Evolutionary conservation across 2,113 vertebrate species (phyloP), one percentile per base, ranked within the genome.

Genomic region (Pituophis catenifer): DNA sequence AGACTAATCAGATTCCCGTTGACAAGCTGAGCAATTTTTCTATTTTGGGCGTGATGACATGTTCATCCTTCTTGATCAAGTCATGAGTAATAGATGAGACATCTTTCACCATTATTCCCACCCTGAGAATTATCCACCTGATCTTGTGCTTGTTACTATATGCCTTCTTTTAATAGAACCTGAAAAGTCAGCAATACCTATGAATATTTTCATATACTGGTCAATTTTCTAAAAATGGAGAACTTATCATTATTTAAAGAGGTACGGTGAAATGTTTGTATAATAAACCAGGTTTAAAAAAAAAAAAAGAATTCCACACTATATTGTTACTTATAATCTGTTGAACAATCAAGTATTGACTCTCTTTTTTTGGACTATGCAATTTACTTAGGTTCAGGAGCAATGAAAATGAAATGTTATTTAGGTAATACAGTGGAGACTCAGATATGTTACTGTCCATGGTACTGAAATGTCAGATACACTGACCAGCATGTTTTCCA

Each of bases 1-100:
- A 91, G 91, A 92, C 94, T 94, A 96, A 95, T 97, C 96, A 96
- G 95, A 57, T 96, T 97, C 62, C 92, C 0, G 13, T 90, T 96
- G 96, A 95, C 92, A 97, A 38, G 48, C 52, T 92, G 86, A 96
- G 81, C 59, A 87, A 95, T 96, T 48, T 96, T 97, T 96, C 91
- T 93, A 3, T 96, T 97, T 96, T 95, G 92, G 90, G 75, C 91
- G 50, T 87, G 88, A 93, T 96, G 93, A 95, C 90, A 93, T 93
- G 95, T 94, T 94, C 29, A 54, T 96, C 86, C 91, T 96, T 19
- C 62, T 95, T 55, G 86, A 94, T 96, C 89, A 95, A 94, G 33
- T 44, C 54, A 93, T 94, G 81, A 96, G 54, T 94, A 96, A 95
- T 95, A 90, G 91, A 94, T 90, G 91, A 94, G 75, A 92, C 11